Evolutionary conservation across 2,797 vertebrate genomes (phyloP).

Genomic region (Ibycter americanus): DNA sequence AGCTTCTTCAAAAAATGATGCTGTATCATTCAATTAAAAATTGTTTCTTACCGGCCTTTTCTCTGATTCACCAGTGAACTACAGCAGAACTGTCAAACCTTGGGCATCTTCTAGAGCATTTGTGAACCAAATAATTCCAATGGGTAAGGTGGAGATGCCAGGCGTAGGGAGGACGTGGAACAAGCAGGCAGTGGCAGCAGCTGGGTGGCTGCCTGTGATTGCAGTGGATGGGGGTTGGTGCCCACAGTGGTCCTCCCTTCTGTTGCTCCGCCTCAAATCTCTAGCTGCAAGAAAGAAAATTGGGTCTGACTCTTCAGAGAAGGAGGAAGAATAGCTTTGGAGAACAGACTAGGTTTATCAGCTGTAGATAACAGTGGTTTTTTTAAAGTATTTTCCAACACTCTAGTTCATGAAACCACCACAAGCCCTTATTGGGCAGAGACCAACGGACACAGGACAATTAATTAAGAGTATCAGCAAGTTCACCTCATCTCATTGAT

Average conservation of each 20-base stretch:
- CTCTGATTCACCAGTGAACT: background rate
- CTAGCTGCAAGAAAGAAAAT: background rate
- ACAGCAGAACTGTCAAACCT: background rate
- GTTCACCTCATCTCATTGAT: slow-evolving; percentile 1
- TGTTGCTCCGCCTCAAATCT: background rate
- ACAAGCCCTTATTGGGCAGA: background rate
- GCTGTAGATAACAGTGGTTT: background rate
- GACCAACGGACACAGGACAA: background rate
- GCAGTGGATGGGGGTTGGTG: background rate
- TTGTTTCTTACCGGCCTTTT: background rate
- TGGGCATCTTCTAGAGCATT: background rate
- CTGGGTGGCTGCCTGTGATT: background rate
- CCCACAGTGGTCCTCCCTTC: background rate
- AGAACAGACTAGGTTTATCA: background rate
- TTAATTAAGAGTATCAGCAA: background rate
- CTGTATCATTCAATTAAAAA: background rate
- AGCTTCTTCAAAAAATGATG: background rate
- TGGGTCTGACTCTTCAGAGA: background rate
- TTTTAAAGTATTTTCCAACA: background rate
- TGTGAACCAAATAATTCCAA: background rate
- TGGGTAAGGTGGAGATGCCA: background rate
- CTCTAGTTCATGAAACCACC: background rate
- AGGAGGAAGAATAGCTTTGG: background rate
- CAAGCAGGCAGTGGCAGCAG: background rate
- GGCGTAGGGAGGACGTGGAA: fast-evolving